Evolutionary conservation across 2,888 invertebrate species (phyloP).

Genomic region (Oscheius myriophilus): DNA sequence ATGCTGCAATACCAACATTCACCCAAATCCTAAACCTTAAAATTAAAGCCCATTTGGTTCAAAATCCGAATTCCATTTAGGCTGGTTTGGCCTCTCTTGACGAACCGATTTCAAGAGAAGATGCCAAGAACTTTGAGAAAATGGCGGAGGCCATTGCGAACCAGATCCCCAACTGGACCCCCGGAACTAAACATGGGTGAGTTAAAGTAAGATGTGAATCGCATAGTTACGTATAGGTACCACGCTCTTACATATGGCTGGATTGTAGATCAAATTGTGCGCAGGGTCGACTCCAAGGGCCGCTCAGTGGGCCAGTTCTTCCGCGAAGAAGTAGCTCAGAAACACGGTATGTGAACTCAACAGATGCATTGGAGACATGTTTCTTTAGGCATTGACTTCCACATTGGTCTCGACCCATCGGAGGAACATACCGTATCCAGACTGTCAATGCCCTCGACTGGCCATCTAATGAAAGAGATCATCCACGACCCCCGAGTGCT

Average conservation of each 20-base stretch:
- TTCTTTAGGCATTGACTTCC: slow-evolving; percentile 69
- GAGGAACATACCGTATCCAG: slow-evolving; percentile 68
- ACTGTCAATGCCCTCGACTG: slow-evolving; percentile 58
- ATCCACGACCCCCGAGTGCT: slow-evolving; percentile 64
- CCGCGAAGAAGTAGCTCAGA: slow-evolving; percentile 66
- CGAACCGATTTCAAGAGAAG: slow-evolving; percentile 67
- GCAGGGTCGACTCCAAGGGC: slow-evolving; percentile 70
- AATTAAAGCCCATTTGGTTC: neutral
- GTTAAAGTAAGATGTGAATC: neutral
- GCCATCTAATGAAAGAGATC: slow-evolving; percentile 63
- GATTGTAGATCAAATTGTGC: slow-evolving; percentile 72
- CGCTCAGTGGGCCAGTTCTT: slow-evolving; percentile 70
- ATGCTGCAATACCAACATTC: too few species aligned
- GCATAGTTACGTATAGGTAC: slow-evolving; percentile 57
- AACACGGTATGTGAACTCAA: slow-evolving; percentile 49
- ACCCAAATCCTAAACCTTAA: too few species aligned
- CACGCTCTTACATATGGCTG: slow-evolving; percentile 73
- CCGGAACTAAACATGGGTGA: slow-evolving; percentile 67
- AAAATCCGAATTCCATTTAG: slow-evolving; percentile 26
- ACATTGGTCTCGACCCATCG: slow-evolving; percentile 67
- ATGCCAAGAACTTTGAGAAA: slow-evolving; percentile 69
- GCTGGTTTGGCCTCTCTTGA: slow-evolving; percentile 72
- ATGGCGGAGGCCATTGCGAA: slow-evolving; percentile 70
- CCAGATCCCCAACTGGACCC: slow-evolving; percentile 68
- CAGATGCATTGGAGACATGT: neutral